Evolutionary conservation across 2,888 invertebrate species (phyloP).

Genomic region (Halictus quadricinctus): DNA sequence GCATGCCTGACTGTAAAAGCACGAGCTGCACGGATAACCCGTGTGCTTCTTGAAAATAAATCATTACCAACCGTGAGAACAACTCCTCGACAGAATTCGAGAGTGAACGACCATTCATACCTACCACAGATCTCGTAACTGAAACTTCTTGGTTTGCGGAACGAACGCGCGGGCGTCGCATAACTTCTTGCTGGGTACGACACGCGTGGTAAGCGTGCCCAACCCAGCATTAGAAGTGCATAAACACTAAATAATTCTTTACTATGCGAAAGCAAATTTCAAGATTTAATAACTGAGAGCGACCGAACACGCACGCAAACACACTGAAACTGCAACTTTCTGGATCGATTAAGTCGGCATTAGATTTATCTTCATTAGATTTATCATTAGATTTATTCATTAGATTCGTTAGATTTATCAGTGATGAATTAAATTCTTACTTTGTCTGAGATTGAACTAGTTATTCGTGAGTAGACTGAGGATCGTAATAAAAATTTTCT

Average conservation of each 20-base stretch:
- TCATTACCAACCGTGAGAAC: constrained; percentile 49
- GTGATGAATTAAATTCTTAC: too few species aligned
- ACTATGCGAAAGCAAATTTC: neutral
- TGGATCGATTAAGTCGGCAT: neutral
- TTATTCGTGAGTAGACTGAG: too few species aligned
- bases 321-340: neutral
- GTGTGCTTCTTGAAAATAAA: constrained; percentile 44
- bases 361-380: neutral
- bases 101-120: constrained; percentile 29
- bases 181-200: neutral
- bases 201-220: neutral
- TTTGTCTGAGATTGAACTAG: too few species aligned
- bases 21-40: constrained; percentile 16
- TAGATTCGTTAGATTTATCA: too few species aligned
- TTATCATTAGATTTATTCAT: too few species aligned
- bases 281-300: neutral
- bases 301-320: neutral
- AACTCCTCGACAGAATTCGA: constrained; percentile 22
- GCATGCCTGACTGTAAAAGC: neutral
- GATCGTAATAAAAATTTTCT: too few species aligned
- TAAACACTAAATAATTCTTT: neutral
- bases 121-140: neutral
- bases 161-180: neutral
- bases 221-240: neutral
- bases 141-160: neutral